Conservation (phyloP, 2,797 vertebrate genomes). For the Lepus townsendii region DNA sequence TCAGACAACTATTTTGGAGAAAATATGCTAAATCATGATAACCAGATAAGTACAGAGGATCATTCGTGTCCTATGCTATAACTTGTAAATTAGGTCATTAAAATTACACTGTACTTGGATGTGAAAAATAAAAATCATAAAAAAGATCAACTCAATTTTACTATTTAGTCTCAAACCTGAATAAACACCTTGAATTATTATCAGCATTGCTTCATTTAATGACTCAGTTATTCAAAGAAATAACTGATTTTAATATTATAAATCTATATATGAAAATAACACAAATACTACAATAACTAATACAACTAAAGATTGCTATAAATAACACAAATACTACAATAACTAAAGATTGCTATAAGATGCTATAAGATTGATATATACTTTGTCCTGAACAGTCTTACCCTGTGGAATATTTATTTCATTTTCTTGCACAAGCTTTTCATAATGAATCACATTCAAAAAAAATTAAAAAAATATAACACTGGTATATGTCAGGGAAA, state of each 20-base stretch:
- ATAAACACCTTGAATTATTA: neutral
- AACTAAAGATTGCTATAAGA: neutral
- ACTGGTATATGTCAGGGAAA: conserved; percentile 65
- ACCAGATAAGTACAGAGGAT: conserved; percentile 29
- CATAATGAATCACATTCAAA: conserved; percentile 59
- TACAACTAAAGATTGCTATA: neutral
- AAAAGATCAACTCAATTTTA: conserved; percentile 7
- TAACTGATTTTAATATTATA: conserved; percentile 21
- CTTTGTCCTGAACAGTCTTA: conserved; percentile 55
- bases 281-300: conserved; percentile 26
- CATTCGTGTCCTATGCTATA: conserved; percentile 18
- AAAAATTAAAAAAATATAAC: conserved; percentile 35
- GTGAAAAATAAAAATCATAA: conserved; percentile 50
- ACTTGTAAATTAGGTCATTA: conserved; percentile 19
- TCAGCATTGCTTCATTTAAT: neutral
- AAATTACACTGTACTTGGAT: conserved; percentile 17
- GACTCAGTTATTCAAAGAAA: conserved; percentile 31
- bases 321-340: conserved; percentile 37
- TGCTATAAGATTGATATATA: conserved; percentile 62
- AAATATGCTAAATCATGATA: neutral
- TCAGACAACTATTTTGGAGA: neutral
- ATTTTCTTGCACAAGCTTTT: conserved; percentile 19
- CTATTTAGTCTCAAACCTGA: conserved; percentile 40
- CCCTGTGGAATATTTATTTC: conserved; percentile 54
- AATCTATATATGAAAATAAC: conserved; percentile 57